Base-by-base conservation (phyloP, 2,113 vertebrate species). In the Engraulis encrasicolus region DNA sequence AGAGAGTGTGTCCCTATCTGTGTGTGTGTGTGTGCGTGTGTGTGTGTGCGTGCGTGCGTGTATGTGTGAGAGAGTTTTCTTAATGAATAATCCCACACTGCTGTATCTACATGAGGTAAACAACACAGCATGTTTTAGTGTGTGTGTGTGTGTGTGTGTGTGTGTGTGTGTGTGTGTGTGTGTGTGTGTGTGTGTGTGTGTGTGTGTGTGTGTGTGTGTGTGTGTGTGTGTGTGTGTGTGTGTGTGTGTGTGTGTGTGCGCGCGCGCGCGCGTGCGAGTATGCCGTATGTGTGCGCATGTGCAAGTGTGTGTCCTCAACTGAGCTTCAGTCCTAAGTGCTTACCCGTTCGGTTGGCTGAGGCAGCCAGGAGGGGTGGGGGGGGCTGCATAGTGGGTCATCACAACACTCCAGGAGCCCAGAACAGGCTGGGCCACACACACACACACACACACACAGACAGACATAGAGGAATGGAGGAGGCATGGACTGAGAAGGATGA, bases 301-400 rank as follows among this genome's bases (percentile, higher is more conserved):
- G 86, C 36, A 38, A 82, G 80, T 86, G 78, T 85, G 82, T 48
- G 85, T 27, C 71, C 45, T 86, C 85, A 79, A 88, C 87, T 86
- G 83, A 89, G 82, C 85, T 81, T 81, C 38, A 85, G 92, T 93
- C 92, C 89, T 84, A 86, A 90, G 87, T 84, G 1, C 81, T 95
- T 93, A 92, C 89, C 92, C 34, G 91, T 91, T 87, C 94, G 92
- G 91, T 85, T 85, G 90, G 90, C 81, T 89, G 90, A 93, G 88
- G 85, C 38, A n/a, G n/a, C n/a, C n/a, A n/a, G n/a, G n/a, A n/a
- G n/a, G n/a, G n/a, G n/a, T 3, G 88, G 93, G 91, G n/a, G 9
- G 2, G 86, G 93, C 91, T 89, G 89, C 88, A 91, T 92, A 91
- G 92, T 90, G 90, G 92, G 89, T 79, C 79, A 81, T 45, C 9